Conservation (phyloP, 2,797 vertebrate species). For the Megaceryle alcyon region DNA sequence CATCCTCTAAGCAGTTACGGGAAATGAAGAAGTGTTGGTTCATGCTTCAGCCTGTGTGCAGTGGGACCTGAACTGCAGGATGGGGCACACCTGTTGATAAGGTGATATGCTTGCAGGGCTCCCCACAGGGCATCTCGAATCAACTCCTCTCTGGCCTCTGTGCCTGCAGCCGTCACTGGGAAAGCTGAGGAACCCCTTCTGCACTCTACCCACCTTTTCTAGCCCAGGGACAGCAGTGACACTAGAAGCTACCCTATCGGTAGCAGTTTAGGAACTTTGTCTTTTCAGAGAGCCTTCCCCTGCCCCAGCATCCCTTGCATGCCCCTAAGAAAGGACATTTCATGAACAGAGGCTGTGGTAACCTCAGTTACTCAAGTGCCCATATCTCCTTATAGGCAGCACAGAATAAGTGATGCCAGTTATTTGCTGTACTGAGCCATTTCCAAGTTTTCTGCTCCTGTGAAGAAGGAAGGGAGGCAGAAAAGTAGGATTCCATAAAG, state of each 20-base stretch:
- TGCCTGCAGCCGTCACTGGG: fast-evolving
- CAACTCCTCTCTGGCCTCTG: neutral
- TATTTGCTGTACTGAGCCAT: neutral
- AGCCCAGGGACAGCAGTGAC: neutral
- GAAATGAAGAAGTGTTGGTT: neutral
- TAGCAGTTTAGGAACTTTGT: fast-evolving
- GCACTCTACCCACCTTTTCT: neutral
- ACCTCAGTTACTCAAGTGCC: neutral
- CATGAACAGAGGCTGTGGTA: neutral
- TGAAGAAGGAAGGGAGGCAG: neutral
- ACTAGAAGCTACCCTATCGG: neutral
- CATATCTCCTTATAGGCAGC: neutral
- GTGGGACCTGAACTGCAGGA: neutral
- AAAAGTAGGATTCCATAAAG: neutral
- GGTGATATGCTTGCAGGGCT: neutral
- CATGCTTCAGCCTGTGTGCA: neutral
- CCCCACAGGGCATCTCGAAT: neutral
- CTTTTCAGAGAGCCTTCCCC: neutral
- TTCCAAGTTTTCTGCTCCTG: neutral
- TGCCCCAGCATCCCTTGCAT: neutral
- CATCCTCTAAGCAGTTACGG: neutral
- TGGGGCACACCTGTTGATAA: neutral
- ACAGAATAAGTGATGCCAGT: neutral
- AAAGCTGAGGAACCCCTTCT: neutral
- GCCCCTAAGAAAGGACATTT: neutral